These are phyloP conservation scores for Pardosa pseudoannulata DNA, from an alignment of 2,888 invertebrate species.

Conservation along the genomic window DNA sequence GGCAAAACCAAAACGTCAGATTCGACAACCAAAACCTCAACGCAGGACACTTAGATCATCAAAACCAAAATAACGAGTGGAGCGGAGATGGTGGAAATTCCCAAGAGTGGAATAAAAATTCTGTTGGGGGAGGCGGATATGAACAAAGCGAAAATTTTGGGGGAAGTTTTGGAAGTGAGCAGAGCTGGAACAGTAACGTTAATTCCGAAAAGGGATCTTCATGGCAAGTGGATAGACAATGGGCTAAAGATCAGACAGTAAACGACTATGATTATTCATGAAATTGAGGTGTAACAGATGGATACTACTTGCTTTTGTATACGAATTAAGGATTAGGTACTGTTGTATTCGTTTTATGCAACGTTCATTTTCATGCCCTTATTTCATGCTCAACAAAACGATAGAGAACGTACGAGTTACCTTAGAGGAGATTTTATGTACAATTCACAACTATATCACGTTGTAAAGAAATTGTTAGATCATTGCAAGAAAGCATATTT, in stretches of 20 bases:
- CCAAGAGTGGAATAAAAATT: not conserved
- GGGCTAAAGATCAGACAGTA: conserved; percentile 10
- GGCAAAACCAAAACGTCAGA: not conserved
- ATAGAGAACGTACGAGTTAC: too few relatives aligned
- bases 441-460: too few relatives aligned
- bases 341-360: too few relatives aligned
- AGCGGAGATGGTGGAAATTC: not conserved
- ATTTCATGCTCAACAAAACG: too few relatives aligned
- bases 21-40: not conserved
- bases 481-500: too few relatives aligned
- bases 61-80: conserved; percentile 1
- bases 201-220: not conserved
- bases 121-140: not conserved
- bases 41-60: not conserved
- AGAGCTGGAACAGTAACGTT: conserved; percentile 25
- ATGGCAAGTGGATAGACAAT: conserved; percentile 8
- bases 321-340: too few relatives aligned
- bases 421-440: too few relatives aligned
- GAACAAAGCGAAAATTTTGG: not conserved
- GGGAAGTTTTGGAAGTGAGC: not conserved
- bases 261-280: conserved; percentile 46
- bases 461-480: too few relatives aligned
- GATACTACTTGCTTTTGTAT: too few relatives aligned
- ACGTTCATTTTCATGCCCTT: too few relatives aligned
- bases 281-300: too few relatives aligned